Evolutionary conservation across 2,797 vertebrate species (phyloP).

Genomic region (Ammospiza maritima): DNA sequence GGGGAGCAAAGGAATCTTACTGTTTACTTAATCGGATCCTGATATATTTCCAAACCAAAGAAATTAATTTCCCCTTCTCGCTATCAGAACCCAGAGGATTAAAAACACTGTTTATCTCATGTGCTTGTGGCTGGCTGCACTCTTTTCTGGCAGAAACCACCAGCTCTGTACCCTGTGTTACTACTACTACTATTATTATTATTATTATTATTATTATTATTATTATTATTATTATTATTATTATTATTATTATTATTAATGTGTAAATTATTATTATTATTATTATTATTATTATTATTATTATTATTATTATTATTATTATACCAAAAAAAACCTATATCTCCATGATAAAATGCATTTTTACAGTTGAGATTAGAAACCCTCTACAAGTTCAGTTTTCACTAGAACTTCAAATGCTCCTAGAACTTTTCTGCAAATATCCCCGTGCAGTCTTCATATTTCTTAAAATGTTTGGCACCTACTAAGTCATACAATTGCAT

Average conservation of each 20-base stretch:
- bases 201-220: too few relatives aligned
- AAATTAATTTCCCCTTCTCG: neutral
- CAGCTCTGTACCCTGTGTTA: accelerated
- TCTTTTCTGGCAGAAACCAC: neutral
- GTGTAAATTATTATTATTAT: too few relatives aligned
- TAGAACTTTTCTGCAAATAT: neutral
- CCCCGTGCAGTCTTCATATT: neutral
- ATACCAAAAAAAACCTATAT: accelerated
- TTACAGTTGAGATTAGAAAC: neutral
- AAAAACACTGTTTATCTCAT: neutral
- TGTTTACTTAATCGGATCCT: neutral
- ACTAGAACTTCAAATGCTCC: neutral
- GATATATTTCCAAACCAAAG: neutral
- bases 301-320: too few relatives aligned
- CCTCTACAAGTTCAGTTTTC: neutral
- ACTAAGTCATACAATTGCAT: neutral
- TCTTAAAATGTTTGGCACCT: neutral
- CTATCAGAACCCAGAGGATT: neutral
- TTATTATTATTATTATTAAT: too few relatives aligned
- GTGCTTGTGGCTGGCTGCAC: neutral
- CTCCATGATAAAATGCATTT: neutral
- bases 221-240: too few relatives aligned
- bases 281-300: too few relatives aligned
- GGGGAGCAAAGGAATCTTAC: neutral
- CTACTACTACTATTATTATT: too few relatives aligned